Percentiles rank a stretch among this genome's conserved stretches.
phyloP scores from a whole-genome alignment of 2,888 invertebrate genomes.

The Leptopterna dolabrata region DNA sequence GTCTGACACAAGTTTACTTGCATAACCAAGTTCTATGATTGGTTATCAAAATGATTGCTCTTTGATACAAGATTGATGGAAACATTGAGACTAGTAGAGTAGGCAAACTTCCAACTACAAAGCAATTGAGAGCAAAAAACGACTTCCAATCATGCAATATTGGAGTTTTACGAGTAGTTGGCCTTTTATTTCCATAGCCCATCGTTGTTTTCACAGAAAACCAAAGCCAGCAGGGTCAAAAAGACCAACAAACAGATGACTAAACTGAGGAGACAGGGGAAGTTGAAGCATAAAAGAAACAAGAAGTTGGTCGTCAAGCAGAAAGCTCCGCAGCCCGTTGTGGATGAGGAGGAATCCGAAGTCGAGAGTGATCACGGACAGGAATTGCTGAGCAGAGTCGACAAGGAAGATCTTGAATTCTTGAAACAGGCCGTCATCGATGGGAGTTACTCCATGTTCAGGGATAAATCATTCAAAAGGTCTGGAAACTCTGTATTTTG shows the following conservation, averaged over 20 bases:
- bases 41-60: too few relatives aligned
- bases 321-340: constrained; percentile 61
- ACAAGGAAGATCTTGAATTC: constrained; percentile 71
- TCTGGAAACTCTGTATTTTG: too few relatives aligned
- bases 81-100: too few relatives aligned
- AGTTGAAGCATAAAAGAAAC: constrained; percentile 69
- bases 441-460: constrained; percentile 69
- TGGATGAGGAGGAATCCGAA: constrained; percentile 65
- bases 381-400: constrained; percentile 73
- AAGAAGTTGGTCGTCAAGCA: constrained; percentile 63
- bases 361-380: constrained; percentile 69
- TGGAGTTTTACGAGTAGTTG: too few relatives aligned
- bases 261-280: constrained; percentile 72
- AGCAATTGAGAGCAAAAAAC: too few relatives aligned
- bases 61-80: too few relatives aligned
- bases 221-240: constrained; percentile 71
- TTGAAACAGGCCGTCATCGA: constrained; percentile 69
- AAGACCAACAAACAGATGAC: constrained; percentile 72
- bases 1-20: too few relatives aligned
- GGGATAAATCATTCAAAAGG: constrained; percentile 66
- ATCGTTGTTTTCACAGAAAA: constrained; percentile 56
- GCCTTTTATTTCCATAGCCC: too few relatives aligned
- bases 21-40: too few relatives aligned
- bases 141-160: too few relatives aligned
- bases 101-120: too few relatives aligned